Base-by-base conservation (phyloP, 2,797 vertebrate species). In the Sebastes trivittatus region DNA sequence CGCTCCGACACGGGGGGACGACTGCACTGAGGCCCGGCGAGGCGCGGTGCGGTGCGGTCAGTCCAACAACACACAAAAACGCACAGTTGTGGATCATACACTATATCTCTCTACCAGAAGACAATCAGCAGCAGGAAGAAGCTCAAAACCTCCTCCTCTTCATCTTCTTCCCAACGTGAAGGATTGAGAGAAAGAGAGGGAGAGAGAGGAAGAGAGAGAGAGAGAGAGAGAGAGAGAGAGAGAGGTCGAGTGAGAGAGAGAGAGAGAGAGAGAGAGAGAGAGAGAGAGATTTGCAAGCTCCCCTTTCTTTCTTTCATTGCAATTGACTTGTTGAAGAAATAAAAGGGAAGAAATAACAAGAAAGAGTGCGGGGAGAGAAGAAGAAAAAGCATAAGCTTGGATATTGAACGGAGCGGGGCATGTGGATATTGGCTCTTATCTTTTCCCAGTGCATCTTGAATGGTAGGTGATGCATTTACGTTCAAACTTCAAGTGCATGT, bases 371-470 rank as follows among this genome's bases (percentile, higher is more conserved):
- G 85, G 91, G 92, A 89, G 90, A 93, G 87, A 91, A 95, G 92
- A 94, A 95, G 92, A 93, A 93, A 93, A 93, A 93, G 94, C 96
- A 94, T 94, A 95, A 92, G 96, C 95, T 95, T 96, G 96, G 95
- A 97, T 97, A 97, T 96, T 96, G 96, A 94, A 94, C 95, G 96
- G 97, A 96, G 95, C 96, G 96, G 97, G 97, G 97, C 97, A 99
- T 99, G 98, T 97, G 98, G 98, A 97, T 98, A 97, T 96, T 98
- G 97, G 97, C 97, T 94, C 96, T 97, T 95, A 96, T 97, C 95
- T 97, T 98, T 97, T 96, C 97, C 96, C 97, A 98, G 96, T 98
- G 97, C 98, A 97, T 99, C 97, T 95, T 97, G 96, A 97, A 98
- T 97, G 98, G 98, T 98, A 96, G 96, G 97, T 95, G 79, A 75